Evolutionary conservation across 2,113 vertebrate genomes (phyloP).

Genomic region (Genyomyrus donnyi): DNA sequence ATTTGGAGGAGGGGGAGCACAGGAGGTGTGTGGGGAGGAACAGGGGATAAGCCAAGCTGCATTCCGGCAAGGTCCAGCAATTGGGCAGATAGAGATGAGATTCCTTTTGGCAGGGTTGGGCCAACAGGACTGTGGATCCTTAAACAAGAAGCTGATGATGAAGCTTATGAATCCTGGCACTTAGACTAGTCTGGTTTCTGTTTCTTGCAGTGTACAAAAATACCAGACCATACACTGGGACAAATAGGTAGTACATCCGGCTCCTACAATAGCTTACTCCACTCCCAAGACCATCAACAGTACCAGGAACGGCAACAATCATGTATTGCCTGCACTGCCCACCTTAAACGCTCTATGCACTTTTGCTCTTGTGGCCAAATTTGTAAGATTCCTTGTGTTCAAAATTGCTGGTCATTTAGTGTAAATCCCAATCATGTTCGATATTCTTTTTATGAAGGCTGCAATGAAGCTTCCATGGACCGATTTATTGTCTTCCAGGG

Average conservation of each 20-base stretch:
- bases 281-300: not conserved
- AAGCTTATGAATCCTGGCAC: slow-evolving; percentile 54
- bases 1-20: not conserved
- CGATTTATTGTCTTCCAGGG: not conserved
- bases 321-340: not conserved
- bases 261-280: not conserved
- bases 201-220: slow-evolving; percentile 27
- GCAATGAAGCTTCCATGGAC: not conserved
- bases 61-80: slow-evolving; percentile 41
- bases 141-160: slow-evolving; percentile 34
- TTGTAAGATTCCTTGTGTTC: not conserved
- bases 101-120: slow-evolving; percentile 60
- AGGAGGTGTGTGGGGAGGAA: slow-evolving; percentile 39
- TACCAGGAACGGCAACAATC: not conserved
- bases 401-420: not conserved
- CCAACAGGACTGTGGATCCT: not conserved
- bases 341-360: not conserved
- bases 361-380: not conserved
- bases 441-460: not conserved
- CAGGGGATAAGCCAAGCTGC: slow-evolving; percentile 2
- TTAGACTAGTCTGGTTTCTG: slow-evolving; percentile 48
- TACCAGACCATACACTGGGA: slow-evolving; percentile 28
- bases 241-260: slow-evolving; percentile 19
- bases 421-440: not conserved
- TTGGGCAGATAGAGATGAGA: slow-evolving; percentile 38